A percentile compares a stretch with the other conserved stretches of the same genome.
Evolutionary conservation across 2,888 invertebrate species (phyloP).

Genomic region (Phania funesta): DNA sequence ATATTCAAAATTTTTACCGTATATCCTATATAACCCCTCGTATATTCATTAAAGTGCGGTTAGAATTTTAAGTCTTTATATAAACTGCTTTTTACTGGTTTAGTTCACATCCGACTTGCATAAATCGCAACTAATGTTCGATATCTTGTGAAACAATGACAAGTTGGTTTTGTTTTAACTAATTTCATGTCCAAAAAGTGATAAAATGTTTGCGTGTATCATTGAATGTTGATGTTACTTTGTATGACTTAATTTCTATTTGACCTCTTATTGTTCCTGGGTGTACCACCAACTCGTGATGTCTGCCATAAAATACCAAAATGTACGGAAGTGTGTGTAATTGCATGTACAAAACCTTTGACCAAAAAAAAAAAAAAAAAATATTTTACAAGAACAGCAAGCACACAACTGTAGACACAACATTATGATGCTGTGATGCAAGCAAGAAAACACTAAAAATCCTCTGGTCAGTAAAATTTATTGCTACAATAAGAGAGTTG

Average conservation of each 20-base stretch:
- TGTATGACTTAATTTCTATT: constrained; percentile 20
- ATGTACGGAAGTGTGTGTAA: constrained; percentile 8
- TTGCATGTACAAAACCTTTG: constrained; percentile 44
- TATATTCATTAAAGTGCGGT: no score
- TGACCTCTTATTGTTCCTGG: constrained; percentile 12
- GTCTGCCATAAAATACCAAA: constrained; percentile 4
- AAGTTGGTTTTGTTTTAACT: constrained; percentile 19
- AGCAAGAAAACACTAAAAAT: no score
- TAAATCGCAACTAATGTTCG: constrained; percentile 56
- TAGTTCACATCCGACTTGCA: constrained; percentile 41
- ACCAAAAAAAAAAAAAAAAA: no score
- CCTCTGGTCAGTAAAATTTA: no score
- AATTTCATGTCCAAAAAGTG: background rate
- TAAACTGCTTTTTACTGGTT: background rate
- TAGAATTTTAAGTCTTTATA: no score
- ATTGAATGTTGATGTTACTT: background rate
- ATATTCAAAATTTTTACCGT: no score
- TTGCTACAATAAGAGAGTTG: no score
- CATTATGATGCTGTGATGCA: constrained; percentile 33
- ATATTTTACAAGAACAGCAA: constrained; percentile 25
- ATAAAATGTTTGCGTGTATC: background rate
- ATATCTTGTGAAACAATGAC: constrained; percentile 27
- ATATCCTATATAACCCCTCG: no score
- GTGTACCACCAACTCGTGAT: background rate
- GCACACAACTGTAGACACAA: background rate